Conservation (phyloP, 2,113 vertebrate genomes). For the Gallinago undulata region DNA sequence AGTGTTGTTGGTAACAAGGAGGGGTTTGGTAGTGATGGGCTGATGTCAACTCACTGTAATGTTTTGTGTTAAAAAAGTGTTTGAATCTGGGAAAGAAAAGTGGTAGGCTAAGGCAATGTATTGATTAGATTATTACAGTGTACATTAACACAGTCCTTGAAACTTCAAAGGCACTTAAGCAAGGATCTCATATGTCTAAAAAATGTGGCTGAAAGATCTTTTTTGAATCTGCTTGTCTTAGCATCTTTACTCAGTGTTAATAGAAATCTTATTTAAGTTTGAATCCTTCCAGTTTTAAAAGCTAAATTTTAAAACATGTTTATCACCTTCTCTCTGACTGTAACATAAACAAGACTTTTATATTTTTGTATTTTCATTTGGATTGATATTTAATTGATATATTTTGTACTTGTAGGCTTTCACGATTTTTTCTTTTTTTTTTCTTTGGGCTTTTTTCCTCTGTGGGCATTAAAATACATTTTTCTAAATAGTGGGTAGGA, state of each 20-base stretch:
- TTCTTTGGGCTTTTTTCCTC: neutral
- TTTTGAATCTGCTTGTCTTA: neutral
- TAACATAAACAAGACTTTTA: neutral
- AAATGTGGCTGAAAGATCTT: neutral
- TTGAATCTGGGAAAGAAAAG: neutral
- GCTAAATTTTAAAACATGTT: neutral
- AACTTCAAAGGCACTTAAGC: neutral
- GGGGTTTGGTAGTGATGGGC: neutral
- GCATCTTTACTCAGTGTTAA: neutral
- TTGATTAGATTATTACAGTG: neutral
- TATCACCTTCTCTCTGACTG: neutral
- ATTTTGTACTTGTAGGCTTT: neutral
- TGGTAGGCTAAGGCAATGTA: neutral
- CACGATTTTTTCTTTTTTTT: neutral
- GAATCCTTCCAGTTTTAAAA: neutral
- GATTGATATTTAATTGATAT: neutral
- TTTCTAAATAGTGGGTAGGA: neutral
- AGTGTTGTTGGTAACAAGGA: neutral
- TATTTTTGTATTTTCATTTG: neutral
- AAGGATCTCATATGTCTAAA: neutral
- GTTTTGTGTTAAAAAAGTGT: neutral
- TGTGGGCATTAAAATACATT: neutral
- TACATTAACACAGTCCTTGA: neutral
- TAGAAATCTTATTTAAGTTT: neutral
- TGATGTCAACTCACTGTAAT: neutral